Evolutionary conservation across 2,797 vertebrate genomes (phyloP).

Genomic region (Danionella dracula): DNA sequence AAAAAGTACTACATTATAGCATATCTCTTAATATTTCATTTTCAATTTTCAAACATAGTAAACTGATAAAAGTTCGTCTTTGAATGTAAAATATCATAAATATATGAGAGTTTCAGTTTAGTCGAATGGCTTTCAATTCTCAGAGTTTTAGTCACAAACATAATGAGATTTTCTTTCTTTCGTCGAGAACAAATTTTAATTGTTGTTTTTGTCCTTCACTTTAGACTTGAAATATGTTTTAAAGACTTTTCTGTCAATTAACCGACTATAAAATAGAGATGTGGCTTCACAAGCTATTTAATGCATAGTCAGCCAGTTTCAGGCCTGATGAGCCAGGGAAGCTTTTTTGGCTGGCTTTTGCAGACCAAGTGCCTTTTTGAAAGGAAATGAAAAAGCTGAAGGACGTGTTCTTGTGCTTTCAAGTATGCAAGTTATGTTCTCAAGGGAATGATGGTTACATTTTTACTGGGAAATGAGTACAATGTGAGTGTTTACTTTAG

Average conservation of each 20-base stretch:
- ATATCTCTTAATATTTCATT: too few species aligned
- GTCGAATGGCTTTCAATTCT: neutral
- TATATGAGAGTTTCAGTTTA: too few species aligned
- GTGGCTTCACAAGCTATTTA: neutral
- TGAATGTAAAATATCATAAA: too few species aligned
- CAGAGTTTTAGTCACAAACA: neutral
- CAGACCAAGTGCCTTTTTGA: neutral
- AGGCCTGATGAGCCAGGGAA: neutral
- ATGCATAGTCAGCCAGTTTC: neutral
- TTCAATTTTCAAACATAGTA: too few species aligned
- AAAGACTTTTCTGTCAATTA: neutral
- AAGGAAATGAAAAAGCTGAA: conserved; percentile 9
- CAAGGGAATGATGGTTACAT: neutral
- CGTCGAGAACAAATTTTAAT: neutral
- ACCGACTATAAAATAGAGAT: neutral
- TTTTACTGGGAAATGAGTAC: neutral
- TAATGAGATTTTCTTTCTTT: neutral
- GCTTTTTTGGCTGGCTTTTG: neutral
- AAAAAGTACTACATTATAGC: too few species aligned
- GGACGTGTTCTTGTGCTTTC: neutral
- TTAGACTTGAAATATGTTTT: neutral
- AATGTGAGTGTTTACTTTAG: neutral
- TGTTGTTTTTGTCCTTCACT: neutral
- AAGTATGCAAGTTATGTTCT: neutral
- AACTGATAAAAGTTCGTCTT: too few species aligned